Percentiles rank a stretch among this genome's conserved stretches.
Conservation (phyloP, 2,113 vertebrate species). For the Pipa parva region DNA sequence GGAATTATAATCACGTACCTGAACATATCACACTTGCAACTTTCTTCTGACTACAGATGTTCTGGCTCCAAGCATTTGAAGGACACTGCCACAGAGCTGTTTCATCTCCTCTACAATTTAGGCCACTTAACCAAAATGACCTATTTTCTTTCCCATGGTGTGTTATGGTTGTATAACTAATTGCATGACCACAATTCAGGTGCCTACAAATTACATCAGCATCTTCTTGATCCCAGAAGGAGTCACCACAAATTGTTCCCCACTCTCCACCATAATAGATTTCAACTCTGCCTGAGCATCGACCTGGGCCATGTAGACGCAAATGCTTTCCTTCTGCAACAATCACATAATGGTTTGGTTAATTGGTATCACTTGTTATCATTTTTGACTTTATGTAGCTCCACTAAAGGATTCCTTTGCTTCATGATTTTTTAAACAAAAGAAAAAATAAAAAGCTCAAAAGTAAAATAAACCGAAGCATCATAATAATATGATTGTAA, state of each 20-base stretch:
- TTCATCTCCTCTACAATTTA: conserved; percentile 58
- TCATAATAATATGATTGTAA: too few species aligned
- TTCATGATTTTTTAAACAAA: too few species aligned
- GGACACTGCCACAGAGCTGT: conserved; percentile 49
- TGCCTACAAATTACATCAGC: conserved; percentile 52
- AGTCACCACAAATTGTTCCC: conserved; percentile 49
- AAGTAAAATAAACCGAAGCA: too few species aligned
- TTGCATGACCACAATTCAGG: conserved; percentile 57
- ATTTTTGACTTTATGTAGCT: too few species aligned
- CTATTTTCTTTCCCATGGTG: conserved; percentile 58
- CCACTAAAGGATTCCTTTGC: too few species aligned
- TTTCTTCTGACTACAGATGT: conserved; percentile 59
- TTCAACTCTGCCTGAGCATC: conserved; percentile 60
- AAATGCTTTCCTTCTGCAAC: too few species aligned
- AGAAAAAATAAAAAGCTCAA: too few species aligned
- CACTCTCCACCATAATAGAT: conserved; percentile 46
- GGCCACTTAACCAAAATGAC: conserved; percentile 57
- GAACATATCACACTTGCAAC: conserved; percentile 57
- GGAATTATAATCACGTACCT: conserved; percentile 41
- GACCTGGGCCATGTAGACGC: too few species aligned
- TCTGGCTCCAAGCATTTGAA: conserved; percentile 49
- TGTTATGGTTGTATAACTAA: conserved; percentile 47
- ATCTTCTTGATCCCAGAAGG: conserved; percentile 50
- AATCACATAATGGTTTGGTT: too few species aligned
- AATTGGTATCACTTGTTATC: too few species aligned